Conservation (phyloP, 2,797 vertebrate genomes). For the Spinibarbus caldwelli region DNA sequence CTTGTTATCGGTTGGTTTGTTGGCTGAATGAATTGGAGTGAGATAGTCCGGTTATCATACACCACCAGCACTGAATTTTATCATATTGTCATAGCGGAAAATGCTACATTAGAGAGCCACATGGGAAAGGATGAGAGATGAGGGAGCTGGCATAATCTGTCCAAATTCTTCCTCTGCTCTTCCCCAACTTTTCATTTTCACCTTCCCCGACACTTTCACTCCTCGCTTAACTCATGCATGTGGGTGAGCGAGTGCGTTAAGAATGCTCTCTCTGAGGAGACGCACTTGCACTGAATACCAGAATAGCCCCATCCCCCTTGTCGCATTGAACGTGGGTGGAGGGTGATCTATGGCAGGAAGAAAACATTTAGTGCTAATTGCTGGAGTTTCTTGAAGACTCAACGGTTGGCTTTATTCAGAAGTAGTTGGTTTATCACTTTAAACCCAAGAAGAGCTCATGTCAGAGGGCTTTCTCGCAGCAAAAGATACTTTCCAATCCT, state of each 20-base stretch:
- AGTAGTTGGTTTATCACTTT: background rate
- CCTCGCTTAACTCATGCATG: slow-evolving; percentile 44
- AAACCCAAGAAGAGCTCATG: background rate
- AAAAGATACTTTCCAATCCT: background rate
- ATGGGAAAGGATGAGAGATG: background rate
- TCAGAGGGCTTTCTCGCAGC: background rate
- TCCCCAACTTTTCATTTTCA: slow-evolving; percentile 41
- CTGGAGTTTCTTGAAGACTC: background rate
- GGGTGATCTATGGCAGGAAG: slow-evolving; percentile 38
- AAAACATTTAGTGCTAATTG: slow-evolving; percentile 41
- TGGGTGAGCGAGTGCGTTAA: slow-evolving; percentile 18
- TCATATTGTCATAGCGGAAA: background rate
- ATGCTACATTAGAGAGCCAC: background rate
- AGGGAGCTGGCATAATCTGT: slow-evolving; percentile 8
- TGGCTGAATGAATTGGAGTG: background rate
- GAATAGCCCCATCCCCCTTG: slow-evolving; percentile 40
- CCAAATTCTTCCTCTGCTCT: slow-evolving; percentile 31
- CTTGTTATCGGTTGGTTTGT: background rate
- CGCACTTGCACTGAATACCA: slow-evolving; percentile 33
- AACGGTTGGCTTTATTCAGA: background rate
- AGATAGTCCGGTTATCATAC: background rate
- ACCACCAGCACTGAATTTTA: background rate
- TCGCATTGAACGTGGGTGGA: slow-evolving; percentile 39
- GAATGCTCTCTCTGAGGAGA: slow-evolving; percentile 27
- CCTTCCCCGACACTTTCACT: slow-evolving; percentile 42